phyloP scores from a whole-genome alignment of 2,797 vertebrate species.

The Helostoma temminkii region DNA sequence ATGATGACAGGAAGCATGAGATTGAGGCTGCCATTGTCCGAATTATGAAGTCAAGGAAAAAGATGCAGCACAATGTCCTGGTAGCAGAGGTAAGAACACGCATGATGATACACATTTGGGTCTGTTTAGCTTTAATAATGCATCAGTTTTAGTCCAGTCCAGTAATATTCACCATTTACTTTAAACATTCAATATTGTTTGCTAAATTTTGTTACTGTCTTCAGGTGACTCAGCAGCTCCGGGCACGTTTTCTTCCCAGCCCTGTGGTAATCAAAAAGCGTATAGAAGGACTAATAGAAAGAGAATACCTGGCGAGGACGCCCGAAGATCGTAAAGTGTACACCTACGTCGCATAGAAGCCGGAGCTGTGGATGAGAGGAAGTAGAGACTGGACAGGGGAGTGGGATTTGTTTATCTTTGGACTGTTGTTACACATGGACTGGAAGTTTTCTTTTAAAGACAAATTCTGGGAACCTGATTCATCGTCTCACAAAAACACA shows the following conservation, averaged over 20 bases:
- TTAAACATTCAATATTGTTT: not conserved
- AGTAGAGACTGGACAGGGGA: conserved; percentile 58
- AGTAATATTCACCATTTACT: not conserved
- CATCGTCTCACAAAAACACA: conserved; percentile 75
- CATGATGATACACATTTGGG: not conserved
- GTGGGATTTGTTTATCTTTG: conserved; percentile 74
- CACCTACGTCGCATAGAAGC: conserved; percentile 95
- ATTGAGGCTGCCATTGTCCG: conserved; percentile 99
- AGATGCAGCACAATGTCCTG: conserved; percentile 99
- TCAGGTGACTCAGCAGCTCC: conserved; percentile 98
- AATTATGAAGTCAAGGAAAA: conserved; percentile 99
- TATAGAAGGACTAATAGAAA: conserved; percentile 99
- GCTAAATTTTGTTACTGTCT: conserved; percentile 30
- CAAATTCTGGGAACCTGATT: conserved; percentile 77
- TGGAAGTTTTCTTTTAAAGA: conserved; percentile 95
- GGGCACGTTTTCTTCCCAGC: conserved; percentile 96
- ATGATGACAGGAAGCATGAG: conserved; percentile 98
- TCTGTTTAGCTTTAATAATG: not conserved
- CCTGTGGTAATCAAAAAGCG: conserved; percentile 99
- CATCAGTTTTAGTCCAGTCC: not conserved
- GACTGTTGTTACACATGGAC: conserved; percentile 95
- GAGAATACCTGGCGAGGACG: conserved; percentile 99
- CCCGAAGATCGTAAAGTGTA: conserved; percentile 99
- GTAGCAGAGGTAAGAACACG: conserved; percentile 91
- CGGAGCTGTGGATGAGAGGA: conserved; percentile 51